Base-by-base conservation (phyloP, 2,797 vertebrate genomes). In the Danio aesculapii region DNA sequence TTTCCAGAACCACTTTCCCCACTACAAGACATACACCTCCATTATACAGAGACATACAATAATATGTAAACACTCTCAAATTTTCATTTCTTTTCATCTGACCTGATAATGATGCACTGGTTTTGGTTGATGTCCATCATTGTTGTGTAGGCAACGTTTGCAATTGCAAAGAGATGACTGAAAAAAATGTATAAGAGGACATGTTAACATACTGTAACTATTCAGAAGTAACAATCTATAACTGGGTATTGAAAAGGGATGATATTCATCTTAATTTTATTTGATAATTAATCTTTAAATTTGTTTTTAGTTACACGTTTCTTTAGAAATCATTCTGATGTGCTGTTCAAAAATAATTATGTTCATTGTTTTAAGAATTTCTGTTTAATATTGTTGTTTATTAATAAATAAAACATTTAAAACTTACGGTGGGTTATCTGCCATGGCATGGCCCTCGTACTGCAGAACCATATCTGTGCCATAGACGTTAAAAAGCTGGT, bases 71-170 rank as follows among this genome's bases (percentile, higher is more conserved):
- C 39, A 41, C 21, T 61, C 39, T 52, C 47, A 67, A 30, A 30
- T 61, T 19, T 19, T 61, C 11, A 49, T 12, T 44, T 12, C 49
- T 47, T 21, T 41, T 53, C 16, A 68, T 74, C 92, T 88, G 90
- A 99, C 98, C 98, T 99, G 93, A 99, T 96, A 81, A 99, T 89
- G 90, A 99, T 96, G 90, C 98, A 99, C 92, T 99, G 98, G 93
- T 97, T 97, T 93, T 94, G 94, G 96, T 97, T 98, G 96, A 96
- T 96, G 95, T 99, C 98, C 87, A 97, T 95, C 95, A 99, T 96
- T 93, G 96, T 97, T 89, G 94, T 95, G 87, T 97, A 97, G 87
- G 97, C 95, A 13, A 96, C 91, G 55, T 97, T 99, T 43, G 95
- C 96, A 74, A 99, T 96, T 73, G 98, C 97, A 91, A 99, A 99